These are phyloP conservation scores for Stichopus chloronotus DNA, from an alignment of 35 echinoderm and acorn worm genomes.

Conservation along the genomic window DNA sequence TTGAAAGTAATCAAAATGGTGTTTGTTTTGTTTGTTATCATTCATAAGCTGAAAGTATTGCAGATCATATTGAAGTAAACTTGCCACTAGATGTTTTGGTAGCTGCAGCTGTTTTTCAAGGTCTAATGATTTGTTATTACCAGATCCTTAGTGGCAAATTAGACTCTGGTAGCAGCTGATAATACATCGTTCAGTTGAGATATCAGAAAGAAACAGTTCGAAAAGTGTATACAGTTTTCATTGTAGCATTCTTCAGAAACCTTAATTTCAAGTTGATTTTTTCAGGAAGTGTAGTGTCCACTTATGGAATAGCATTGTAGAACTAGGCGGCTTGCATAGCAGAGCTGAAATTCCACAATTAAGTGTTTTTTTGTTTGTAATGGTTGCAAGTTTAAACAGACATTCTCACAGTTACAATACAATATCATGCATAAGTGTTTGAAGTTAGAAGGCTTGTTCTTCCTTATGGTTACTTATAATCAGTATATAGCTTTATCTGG, in stretches of 20 bases:
- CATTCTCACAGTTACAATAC: neutral
- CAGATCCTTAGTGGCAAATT: neutral
- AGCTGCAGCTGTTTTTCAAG: neutral
- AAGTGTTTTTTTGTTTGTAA: conserved; percentile 22
- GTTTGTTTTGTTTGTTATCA: neutral
- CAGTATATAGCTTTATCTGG: conserved; percentile 2
- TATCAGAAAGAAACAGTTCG: conserved; percentile 9
- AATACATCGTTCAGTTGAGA: neutral
- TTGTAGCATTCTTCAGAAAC: neutral
- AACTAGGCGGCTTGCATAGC: conserved; percentile 8
- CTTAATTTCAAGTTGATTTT: conserved; percentile 15
- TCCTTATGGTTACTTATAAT: conserved; percentile 13
- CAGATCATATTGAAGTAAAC: conserved; percentile 6
- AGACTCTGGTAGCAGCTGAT: neutral
- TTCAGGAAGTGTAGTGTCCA: neutral
- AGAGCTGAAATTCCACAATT: conserved; percentile 1
- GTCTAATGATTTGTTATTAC: neutral
- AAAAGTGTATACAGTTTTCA: neutral
- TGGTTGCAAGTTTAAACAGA: neutral
- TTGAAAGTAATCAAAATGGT: neutral
- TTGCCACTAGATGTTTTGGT: conserved; percentile 2
- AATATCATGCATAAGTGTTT: neutral
- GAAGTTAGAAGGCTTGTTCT: conserved; percentile 20
- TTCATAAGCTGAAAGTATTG: neutral
- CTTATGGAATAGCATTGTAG: conserved; percentile 22